Conservation (phyloP, 2,113 vertebrate species). For the Mus spicilegus region DNA sequence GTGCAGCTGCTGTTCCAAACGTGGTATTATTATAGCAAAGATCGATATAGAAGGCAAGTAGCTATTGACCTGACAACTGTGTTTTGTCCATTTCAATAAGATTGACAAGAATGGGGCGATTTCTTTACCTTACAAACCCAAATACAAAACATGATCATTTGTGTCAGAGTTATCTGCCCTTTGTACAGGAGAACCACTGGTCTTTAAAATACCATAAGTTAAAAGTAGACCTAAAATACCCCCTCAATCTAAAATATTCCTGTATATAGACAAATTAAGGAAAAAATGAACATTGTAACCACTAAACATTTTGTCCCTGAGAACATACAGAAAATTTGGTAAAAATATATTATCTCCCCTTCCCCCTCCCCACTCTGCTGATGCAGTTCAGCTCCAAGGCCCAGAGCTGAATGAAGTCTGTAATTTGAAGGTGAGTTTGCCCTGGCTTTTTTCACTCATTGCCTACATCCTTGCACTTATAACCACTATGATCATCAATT, state of each 20-base stretch:
- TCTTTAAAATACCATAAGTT: not conserved
- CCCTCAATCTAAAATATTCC: not conserved
- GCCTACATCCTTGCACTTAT: not conserved
- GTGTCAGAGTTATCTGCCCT: not conserved
- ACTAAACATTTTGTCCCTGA: not conserved
- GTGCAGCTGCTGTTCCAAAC: not conserved
- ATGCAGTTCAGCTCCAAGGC: no score
- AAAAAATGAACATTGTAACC: not conserved
- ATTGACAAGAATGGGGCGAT: slow-evolving; percentile 6
- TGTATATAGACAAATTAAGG: not conserved
- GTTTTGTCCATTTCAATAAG: slow-evolving; percentile 43
- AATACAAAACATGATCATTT: not conserved
- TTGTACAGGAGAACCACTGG: not conserved
- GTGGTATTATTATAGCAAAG: slow-evolving; percentile 13
- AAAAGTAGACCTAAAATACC: not conserved
- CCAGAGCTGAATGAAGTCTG: not conserved
- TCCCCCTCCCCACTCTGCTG: not conserved
- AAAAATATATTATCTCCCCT: not conserved
- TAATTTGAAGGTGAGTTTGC: not conserved
- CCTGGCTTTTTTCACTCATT: not conserved
- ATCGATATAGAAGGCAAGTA: slow-evolving; percentile 45
- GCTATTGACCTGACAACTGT: slow-evolving; percentile 28
- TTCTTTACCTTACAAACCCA: not conserved
- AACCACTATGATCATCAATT: not conserved
- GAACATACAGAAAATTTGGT: not conserved